phyloP scores from a whole-genome alignment of 2,797 vertebrate species.

The Tadarida brasiliensis region DNA sequence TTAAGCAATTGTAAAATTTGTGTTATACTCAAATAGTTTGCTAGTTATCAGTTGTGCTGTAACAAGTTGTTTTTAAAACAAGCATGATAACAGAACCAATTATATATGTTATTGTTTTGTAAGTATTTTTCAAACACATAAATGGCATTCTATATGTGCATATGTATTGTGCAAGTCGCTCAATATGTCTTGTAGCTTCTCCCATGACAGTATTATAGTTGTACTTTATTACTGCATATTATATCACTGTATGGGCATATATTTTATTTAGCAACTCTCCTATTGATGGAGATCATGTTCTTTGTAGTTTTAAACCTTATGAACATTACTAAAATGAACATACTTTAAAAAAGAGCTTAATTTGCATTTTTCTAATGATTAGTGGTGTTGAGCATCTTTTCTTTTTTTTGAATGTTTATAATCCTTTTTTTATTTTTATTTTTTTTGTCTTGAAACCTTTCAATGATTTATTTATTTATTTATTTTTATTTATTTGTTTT shows the following conservation, averaged over 20 bases:
- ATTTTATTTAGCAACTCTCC: not conserved
- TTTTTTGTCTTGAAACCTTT: too few species aligned
- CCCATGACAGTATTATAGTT: accelerated
- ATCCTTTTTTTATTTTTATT: too few species aligned
- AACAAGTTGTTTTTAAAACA: not conserved
- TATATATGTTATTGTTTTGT: accelerated
- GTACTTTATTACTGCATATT: not conserved
- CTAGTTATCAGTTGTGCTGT: not conserved
- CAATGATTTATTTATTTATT: too few species aligned
- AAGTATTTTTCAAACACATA: not conserved
- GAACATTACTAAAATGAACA: not conserved
- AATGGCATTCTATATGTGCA: accelerated
- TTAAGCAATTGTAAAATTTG: not conserved
- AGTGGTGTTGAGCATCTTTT: not conserved
- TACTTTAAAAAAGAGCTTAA: not conserved
- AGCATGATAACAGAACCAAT: not conserved
- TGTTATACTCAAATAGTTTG: not conserved
- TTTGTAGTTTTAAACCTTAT: not conserved
- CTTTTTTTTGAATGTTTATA: too few species aligned
- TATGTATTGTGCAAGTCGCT: not conserved
- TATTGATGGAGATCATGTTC: not conserved
- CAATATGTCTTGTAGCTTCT: too few species aligned
- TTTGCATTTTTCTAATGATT: not conserved
- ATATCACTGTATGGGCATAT: not conserved
- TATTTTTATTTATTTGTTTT: too few species aligned